Conservation (phyloP, 2,888 invertebrate species). For the Pollenia griseotomentosa region DNA sequence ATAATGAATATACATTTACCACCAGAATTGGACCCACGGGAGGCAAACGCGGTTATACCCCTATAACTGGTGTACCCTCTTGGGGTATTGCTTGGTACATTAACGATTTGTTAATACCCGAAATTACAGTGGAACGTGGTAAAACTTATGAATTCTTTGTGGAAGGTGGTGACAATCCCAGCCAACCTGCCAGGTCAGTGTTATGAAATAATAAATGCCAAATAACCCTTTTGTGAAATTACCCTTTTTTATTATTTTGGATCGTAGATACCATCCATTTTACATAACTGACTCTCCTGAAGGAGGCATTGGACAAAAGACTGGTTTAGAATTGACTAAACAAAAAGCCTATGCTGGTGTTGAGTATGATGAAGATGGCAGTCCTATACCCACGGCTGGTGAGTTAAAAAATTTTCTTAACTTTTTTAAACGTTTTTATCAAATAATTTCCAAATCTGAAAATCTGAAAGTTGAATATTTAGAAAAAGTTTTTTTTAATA, state of each 20-base stretch:
- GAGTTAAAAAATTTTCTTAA: slow-evolving; percentile 70
- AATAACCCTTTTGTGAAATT: neutral
- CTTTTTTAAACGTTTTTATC: too few species aligned
- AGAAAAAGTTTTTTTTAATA: too few species aligned
- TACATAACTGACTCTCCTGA: slow-evolving; percentile 94
- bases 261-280: slow-evolving; percentile 92
- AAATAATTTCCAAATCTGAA: too few species aligned
- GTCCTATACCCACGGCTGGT: slow-evolving; percentile 92
- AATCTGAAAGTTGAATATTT: too few species aligned
- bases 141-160: slow-evolving; percentile 93
- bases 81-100: slow-evolving; percentile 98
- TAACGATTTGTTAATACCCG: slow-evolving; percentile 95
- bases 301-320: slow-evolving; percentile 94
- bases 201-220: neutral
- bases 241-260: too few species aligned
- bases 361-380: slow-evolving; percentile 89
- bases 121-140: slow-evolving; percentile 94
- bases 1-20: slow-evolving; percentile 87
- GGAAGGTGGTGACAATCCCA: slow-evolving; percentile 92
- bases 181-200: slow-evolving; percentile 89
- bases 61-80: slow-evolving; percentile 91
- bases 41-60: slow-evolving; percentile 91
- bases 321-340: slow-evolving; percentile 87
- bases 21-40: slow-evolving; percentile 94
- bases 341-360: slow-evolving; percentile 93